Evolutionary conservation across 1,140 invertebrate genomes (phyloP), one percentile per base, ranked within the genome.

Genomic region (Calephelis nemesis): DNA sequence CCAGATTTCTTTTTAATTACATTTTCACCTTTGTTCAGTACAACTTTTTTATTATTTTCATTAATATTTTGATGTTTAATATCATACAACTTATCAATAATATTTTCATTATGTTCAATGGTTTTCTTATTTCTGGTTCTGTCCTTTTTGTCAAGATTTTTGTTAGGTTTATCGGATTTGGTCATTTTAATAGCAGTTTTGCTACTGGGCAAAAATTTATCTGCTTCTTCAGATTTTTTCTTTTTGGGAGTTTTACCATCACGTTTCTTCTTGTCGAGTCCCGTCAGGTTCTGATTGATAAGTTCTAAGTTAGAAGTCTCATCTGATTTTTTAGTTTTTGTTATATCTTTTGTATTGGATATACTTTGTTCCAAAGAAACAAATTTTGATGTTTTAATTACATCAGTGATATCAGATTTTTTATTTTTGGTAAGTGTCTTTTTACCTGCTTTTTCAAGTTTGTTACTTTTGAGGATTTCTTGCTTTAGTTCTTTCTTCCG

Each of bases 71-170:
- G 52, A 30, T 11, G 12, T 39, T 54, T 40, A 11, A 40, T 47
- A 19, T 65, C 52, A 15, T 58, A 9, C n/a, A 13, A n/a, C 54
- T 42, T 52, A 8, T 66, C 42, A 4, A 40, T 58, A 9, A 58
- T 15, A 47, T 66, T 58, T 66, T 66, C 65, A 45, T 45, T 66
- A n/a, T 47, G 40, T 42, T 66, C 65, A 6, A 19, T 7, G 13
- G 5, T 52, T 12, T 52, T 42, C 5, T 66, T 66, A 45, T 8
- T 19, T 45, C 54, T 58, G 5, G 7, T 7, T 40, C 30, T 60
- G 10, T 11, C 12, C 40, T 4, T 60, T 7, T 60, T 60, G 0
- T 30, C 54, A 7, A 12, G 11, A 39, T n/a, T 39, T 60, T 60
- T 60, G 12, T 39, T 60, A 40, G 10, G 7, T 40, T 60, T 60